These are phyloP conservation scores for Suricata suricatta DNA, from an alignment of 2,113 vertebrate species.

Conservation along the genomic window DNA sequence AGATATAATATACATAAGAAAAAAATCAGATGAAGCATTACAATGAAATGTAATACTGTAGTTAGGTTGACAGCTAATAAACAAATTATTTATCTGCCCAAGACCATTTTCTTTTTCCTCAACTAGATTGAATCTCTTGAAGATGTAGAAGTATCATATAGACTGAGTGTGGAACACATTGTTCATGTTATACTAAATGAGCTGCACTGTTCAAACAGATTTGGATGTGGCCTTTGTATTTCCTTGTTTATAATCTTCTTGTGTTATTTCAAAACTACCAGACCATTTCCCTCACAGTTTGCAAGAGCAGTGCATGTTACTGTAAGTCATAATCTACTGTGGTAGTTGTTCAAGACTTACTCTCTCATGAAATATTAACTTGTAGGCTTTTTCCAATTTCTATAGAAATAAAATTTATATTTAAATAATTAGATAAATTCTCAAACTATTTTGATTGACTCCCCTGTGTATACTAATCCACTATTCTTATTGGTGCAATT, in stretches of 20 bases:
- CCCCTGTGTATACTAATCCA: background rate
- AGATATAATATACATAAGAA: background rate
- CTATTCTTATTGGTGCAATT: background rate
- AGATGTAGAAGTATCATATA: background rate
- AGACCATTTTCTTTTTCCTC: background rate
- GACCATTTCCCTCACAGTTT: background rate
- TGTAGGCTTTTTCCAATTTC: background rate
- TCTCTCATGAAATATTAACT: background rate
- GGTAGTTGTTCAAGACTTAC: background rate
- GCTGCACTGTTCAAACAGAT: background rate
- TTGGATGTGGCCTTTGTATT: background rate
- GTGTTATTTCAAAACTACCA: background rate
- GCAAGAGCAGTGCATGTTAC: background rate
- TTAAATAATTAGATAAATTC: background rate
- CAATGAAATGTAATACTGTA: background rate
- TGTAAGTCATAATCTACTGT: background rate
- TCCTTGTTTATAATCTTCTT: background rate
- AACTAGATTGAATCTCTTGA: background rate
- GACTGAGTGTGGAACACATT: background rate
- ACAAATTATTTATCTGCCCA: background rate
- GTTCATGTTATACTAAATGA: background rate
- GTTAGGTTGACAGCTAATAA: background rate
- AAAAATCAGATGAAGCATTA: background rate
- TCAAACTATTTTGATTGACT: background rate
- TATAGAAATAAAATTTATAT: background rate